phyloP scores from a whole-genome alignment of 2,888 invertebrate species.

The Agrochola macilenta region DNA sequence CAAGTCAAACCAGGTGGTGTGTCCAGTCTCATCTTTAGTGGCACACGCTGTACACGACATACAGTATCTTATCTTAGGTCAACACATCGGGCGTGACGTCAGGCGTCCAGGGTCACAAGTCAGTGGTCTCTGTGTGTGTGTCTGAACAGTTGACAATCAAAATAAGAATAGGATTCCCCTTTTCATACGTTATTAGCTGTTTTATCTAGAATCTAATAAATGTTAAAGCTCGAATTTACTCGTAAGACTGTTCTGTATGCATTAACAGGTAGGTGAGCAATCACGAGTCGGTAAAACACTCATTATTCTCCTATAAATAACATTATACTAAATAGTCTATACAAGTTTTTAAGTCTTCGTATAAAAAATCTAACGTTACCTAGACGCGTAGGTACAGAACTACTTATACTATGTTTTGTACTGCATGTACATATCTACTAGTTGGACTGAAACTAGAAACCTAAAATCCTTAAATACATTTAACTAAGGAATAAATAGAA shows the following conservation, averaged over 20 bases:
- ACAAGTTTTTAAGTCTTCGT: constrained; percentile 54
- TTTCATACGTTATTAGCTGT: neutral
- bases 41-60: neutral
- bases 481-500: constrained; percentile 46
- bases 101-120: neutral
- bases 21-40: too few relatives aligned
- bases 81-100: constrained; percentile 1
- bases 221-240: too few relatives aligned
- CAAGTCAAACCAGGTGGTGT: too few relatives aligned
- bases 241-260: neutral
- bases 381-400: constrained; percentile 35
- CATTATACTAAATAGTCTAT: constrained; percentile 37
- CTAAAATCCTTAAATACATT: constrained; percentile 5
- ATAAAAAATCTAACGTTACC: constrained; percentile 41
- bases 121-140: neutral
- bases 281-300: neutral
- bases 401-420: constrained; percentile 33
- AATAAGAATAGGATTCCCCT: neutral
- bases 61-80: constrained; percentile 2
- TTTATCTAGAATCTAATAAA: neutral
- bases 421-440: constrained; percentile 23
- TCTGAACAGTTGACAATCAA: neutral
- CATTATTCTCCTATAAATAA: constrained; percentile 9
- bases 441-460: constrained; percentile 37
- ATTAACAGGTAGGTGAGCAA: neutral